Conservation (phyloP, 2,888 invertebrate species). For the Drosophila infuscata region DNA sequence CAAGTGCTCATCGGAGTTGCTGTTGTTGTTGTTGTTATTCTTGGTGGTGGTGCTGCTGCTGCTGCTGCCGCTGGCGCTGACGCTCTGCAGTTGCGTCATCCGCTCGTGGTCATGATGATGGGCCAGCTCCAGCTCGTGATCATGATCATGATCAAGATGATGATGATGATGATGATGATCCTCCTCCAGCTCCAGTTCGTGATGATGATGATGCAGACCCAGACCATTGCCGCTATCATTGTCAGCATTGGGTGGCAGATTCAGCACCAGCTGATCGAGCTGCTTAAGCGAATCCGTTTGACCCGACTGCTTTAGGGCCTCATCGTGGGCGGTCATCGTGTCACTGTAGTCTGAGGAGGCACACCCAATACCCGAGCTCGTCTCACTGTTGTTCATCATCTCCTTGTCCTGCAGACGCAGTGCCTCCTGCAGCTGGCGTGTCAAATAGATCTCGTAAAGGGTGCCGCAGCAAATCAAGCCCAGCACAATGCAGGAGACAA, state of each 20-base stretch:
- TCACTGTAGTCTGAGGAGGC: constrained; percentile 85
- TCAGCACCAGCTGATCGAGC: constrained; percentile 83
- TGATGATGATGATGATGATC: constrained; percentile 28
- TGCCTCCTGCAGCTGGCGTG: constrained; percentile 77
- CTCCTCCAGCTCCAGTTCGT: constrained; percentile 46
- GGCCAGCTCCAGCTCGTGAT: constrained; percentile 42
- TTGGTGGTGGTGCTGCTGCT: constrained; percentile 16
- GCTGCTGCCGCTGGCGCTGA: constrained; percentile 15
- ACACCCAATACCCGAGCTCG: constrained; percentile 85
- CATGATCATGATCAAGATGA: constrained; percentile 37
- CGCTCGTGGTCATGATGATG: constrained; percentile 46
- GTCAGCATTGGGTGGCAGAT: constrained; percentile 85
- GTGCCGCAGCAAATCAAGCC: constrained; percentile 89
- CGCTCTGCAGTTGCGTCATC: constrained; percentile 33
- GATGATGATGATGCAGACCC: constrained; percentile 56
- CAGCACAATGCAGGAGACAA: constrained; percentile 86
- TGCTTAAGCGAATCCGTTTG: constrained; percentile 79
- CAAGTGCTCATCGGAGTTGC: constrained; percentile 87
- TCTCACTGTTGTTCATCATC: constrained; percentile 84
- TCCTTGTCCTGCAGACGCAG: constrained; percentile 83
- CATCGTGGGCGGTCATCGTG: constrained; percentile 78
- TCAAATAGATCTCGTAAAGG: constrained; percentile 88
- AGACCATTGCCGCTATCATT: constrained; percentile 81
- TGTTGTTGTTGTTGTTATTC: constrained; percentile 78
- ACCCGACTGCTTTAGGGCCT: constrained; percentile 60